These are phyloP conservation scores for Calidris pygmaea DNA, from an alignment of 2,113 vertebrate genomes.

Conservation along the genomic window DNA sequence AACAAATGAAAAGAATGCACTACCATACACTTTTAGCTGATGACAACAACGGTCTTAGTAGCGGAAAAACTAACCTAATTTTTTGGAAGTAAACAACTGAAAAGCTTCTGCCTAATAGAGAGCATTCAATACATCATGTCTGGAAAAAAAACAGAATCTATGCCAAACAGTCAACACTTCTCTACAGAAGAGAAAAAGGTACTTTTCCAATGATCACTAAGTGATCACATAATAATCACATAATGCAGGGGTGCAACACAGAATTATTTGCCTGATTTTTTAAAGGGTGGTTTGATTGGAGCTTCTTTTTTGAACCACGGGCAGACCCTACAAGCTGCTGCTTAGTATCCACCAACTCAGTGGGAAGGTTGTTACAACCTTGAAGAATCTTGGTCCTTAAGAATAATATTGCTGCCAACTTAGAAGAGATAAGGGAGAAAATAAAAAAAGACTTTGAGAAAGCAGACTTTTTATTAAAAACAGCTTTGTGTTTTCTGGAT, in stretches of 20 bases:
- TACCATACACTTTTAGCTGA: background rate
- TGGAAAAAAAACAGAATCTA: background rate
- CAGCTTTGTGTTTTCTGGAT: background rate
- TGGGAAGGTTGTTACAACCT: background rate
- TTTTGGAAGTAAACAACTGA: background rate
- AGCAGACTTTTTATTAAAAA: background rate
- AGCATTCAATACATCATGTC: background rate
- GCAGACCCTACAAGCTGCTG: background rate
- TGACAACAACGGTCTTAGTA: background rate
- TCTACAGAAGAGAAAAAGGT: background rate
- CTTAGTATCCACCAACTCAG: background rate
- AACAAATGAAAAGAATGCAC: background rate
- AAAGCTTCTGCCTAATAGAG: background rate
- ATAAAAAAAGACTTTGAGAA: background rate
- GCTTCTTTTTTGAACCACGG: background rate
- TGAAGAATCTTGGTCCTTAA: background rate
- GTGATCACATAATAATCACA: too few relatives aligned
- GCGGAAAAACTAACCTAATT: background rate
- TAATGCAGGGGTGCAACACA: background rate
- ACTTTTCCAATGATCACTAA: background rate
- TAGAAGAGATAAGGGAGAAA: background rate
- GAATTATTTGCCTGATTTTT: conserved; percentile 22
- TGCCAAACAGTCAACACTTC: background rate
- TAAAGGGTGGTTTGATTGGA: conserved; percentile 4
- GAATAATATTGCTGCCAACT: background rate